Percentiles rank a stretch among this genome's conserved stretches.
Evolutionary conservation across 2,797 vertebrate species (phyloP).

Genomic region (Ibycter americanus): DNA sequence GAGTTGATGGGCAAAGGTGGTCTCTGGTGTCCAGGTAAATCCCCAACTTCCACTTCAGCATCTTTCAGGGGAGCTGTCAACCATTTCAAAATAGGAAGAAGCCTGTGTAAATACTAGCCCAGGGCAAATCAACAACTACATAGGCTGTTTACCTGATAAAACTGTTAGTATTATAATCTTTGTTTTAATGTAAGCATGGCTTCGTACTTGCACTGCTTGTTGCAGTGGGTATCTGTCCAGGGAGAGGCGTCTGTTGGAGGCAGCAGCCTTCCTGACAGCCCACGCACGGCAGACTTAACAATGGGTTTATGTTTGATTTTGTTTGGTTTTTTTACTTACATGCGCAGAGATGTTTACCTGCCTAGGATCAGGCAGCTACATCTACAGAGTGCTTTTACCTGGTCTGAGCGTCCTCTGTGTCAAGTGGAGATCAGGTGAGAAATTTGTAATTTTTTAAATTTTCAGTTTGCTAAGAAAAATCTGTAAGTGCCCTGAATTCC

Average conservation of each 20-base stretch:
- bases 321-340: neutral
- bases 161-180: neutral
- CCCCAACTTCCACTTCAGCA: neutral
- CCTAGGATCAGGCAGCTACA: neutral
- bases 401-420: neutral
- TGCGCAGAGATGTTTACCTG: fast-evolving
- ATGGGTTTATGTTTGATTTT: neutral
- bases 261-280: neutral
- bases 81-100: neutral
- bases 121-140: neutral
- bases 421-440: neutral
- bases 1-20: neutral
- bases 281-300: too few species aligned
- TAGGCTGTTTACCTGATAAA: neutral
- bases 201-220: neutral
- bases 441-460: neutral
- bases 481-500: neutral
- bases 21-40: neutral
- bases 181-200: neutral
- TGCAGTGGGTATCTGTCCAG: neutral
- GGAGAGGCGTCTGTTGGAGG: neutral
- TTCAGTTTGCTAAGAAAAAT: neutral
- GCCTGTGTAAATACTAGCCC: neutral
- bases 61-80: neutral
- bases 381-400: neutral